Evolutionary conservation across 2,113 vertebrate genomes (phyloP), one percentile per base, ranked within the genome.

Genomic region (Orthonyx spaldingii): DNA sequence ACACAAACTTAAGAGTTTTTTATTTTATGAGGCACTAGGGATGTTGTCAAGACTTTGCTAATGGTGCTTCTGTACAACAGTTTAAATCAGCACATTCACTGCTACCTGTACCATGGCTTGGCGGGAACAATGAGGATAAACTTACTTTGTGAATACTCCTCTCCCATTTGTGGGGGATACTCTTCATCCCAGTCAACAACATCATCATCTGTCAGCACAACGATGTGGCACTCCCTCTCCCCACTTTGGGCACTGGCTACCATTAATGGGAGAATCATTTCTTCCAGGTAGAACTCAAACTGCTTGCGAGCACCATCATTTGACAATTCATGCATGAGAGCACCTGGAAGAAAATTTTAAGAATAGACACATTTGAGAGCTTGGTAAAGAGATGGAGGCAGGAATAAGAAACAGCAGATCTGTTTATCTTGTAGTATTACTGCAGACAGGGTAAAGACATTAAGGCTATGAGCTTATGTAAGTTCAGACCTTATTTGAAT

Each of bases 151-250:
- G 99, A 99, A 98, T 99, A 99, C 61, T 99, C 99, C 83, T 99
- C 99, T 94, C 99, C 99, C 99, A 99, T 99, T 96, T 99, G 99
- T 12, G 99, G 99, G 6, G 99, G 99, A 79, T 99, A 99, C 80
- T 99, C 99, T 97, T 99, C 99, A 90, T 99, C 99, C 99, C 99
- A 99, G 97, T 99, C 99, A 78, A 99, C 99, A 66, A 99, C 99
- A 76, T 99, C 99, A 65, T 99, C 99, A 41, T 99, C 99, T 12
- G 99, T 99, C 46, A 99, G 98, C 84, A 99, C 99, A 35, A 99
- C 99, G 35, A 99, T 99, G 96, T 99, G 99, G 93, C 99, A 99
- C 78, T 99, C 99, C 60, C 99, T 98, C 96, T 99, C 99, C 13
- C 99, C 99, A 26, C 99, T 99, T 33, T 99, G 99, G 90, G 99